Evolutionary conservation across 2,888 invertebrate species (phyloP), one percentile per base, ranked within the genome.

Genomic region (Leucophenga montana): DNA sequence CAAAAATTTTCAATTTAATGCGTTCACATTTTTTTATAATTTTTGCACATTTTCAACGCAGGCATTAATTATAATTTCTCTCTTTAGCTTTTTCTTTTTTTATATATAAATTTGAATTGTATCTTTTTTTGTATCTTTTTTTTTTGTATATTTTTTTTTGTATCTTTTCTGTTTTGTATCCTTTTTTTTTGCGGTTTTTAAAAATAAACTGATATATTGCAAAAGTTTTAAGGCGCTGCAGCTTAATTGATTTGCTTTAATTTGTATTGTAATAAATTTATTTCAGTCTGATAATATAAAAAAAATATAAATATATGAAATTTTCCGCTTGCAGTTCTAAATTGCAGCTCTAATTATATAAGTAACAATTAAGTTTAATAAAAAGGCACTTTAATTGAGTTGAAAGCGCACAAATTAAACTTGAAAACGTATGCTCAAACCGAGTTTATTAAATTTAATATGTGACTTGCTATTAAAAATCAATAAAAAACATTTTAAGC

Each of bases 191-290:
- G 8, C 33, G 31, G 66, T 16, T 48, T 50, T 20, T 50, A 22
- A 44, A 64, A 65, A 65, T 59, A 31, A 57, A 48, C 20, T 27
- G 48, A 67, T 57, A 48, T 67, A 59, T 67, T 59, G 48, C 44
- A 67, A 59, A 68, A 53, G 18, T 27, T 20, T 53, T 16, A 16
- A 22, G 46, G 13, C 22, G 22, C 50, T 62, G 39, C 50, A 31
- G 31, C 54, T 57, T 33, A 59, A 59, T 59, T 59, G 33, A 59
- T 59, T 59, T 59, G 59, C 59, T 33, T 59, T 59, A 27, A 33
- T 73, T 77, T 75, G 74, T 77, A 79, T 74, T 73, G 73, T 70
- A 59, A 46, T 70, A 65, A 57, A 70, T 56, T 39, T 50, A 67
- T 20, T 66, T 33, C 8, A 33, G 8, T 33, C 4, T 8, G 33